A percentile compares a stretch with the other conserved stretches of the same genome.
Conservation (phyloP, 2,113 vertebrate species). For the Leiothrix lutea region DNA sequence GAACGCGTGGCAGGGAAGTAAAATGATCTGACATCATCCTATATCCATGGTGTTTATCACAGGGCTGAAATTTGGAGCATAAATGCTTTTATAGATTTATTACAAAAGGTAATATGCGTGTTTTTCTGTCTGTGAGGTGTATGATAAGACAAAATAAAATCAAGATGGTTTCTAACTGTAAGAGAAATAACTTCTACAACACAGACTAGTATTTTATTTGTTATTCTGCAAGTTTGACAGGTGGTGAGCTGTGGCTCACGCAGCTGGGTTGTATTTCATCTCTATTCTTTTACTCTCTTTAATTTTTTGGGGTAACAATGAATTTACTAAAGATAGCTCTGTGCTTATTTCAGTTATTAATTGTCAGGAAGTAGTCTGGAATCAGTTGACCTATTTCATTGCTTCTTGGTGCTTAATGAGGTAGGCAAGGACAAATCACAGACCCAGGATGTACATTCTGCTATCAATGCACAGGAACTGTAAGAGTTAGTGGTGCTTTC, state of each 20-base stretch:
- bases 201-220: background rate
- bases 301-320: background rate
- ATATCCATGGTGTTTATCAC: background rate
- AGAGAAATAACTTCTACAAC: background rate
- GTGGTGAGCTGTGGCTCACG: background rate
- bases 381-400: background rate
- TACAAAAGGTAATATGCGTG: background rate
- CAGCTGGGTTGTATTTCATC: background rate
- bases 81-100: background rate
- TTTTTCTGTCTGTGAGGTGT: background rate
- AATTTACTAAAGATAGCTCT: background rate
- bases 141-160: background rate
- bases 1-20: background rate
- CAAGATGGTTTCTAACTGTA: background rate
- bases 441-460: background rate
- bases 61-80: background rate
- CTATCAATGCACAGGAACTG: background rate
- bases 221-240: background rate
- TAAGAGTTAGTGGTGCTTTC: background rate
- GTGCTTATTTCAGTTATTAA: background rate
- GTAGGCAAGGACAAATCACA: background rate
- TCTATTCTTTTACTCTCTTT: background rate
- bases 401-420: background rate
- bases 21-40: background rate
- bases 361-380: background rate